A percentile compares a stretch with the other conserved stretches of the same genome.
Evolutionary conservation across 2,797 vertebrate species (phyloP).

Genomic region (Falco concolor): DNA sequence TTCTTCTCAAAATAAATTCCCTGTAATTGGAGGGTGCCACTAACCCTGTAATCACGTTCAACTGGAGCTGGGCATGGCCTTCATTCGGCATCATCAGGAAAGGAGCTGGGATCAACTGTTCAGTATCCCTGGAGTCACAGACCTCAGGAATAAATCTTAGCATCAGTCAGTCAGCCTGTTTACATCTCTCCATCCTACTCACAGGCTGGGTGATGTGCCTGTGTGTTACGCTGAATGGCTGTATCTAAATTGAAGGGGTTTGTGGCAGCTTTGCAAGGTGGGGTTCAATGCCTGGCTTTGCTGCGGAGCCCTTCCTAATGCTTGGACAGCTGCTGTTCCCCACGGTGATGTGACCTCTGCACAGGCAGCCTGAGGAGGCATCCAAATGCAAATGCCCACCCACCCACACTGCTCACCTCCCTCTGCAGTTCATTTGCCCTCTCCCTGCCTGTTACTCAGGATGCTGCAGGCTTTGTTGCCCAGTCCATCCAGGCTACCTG

Average conservation of each 20-base stretch:
- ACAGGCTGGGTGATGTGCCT: not conserved
- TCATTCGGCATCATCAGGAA: not conserved
- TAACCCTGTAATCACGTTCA: not conserved
- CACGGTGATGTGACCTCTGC: fast-evolving
- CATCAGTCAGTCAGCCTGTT: not conserved
- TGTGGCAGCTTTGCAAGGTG: not conserved
- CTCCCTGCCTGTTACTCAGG: not conserved
- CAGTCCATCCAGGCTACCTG: not conserved
- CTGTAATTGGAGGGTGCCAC: not conserved
- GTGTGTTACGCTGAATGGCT: not conserved
- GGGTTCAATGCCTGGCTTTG: not conserved
- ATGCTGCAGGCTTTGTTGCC: not conserved
- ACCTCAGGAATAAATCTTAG: not conserved
- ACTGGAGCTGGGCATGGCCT: not conserved
- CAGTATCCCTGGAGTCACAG: not conserved
- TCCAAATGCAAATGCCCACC: not conserved
- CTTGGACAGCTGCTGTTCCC: not conserved
- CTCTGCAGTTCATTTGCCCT: not conserved
- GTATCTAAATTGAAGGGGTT: not conserved
- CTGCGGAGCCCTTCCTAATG: not conserved
- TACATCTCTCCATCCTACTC: not conserved
- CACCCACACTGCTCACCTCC: not conserved
- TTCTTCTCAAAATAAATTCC: not conserved
- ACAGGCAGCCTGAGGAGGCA: not conserved
- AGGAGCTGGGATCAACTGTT: not conserved